Percentiles rank a stretch among this genome's conserved stretches.
phyloP scores from a whole-genome alignment of 2,797 vertebrate species.

The Poeciliopsis presidionis region DNA sequence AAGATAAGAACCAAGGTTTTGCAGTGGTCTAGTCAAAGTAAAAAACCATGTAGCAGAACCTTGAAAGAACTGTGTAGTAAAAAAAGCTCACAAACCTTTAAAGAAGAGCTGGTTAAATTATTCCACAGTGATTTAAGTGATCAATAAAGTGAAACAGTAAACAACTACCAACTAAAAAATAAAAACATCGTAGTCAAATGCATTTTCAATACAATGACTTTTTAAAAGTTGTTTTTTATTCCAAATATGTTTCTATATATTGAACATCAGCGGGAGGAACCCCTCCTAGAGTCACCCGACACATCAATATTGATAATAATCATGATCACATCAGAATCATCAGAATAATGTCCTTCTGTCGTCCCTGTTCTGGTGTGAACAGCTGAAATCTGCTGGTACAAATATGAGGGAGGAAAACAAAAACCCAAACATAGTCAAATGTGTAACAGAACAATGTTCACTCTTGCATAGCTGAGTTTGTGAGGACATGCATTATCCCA shows the following conservation, averaged over 20 bases:
- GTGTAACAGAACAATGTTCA: neutral
- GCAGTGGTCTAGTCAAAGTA: neutral
- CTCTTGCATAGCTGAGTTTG: slow-evolving; percentile 2
- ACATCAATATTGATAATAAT: slow-evolving; percentile 71
- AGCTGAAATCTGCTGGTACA: slow-evolving; percentile 56
- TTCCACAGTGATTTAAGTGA: neutral
- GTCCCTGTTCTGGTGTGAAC: slow-evolving; percentile 30
- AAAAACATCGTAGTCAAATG: neutral
- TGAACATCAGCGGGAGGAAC: slow-evolving; percentile 67
- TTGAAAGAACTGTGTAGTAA: neutral
- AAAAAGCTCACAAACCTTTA: neutral
- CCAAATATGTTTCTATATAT: slow-evolving; percentile 77
- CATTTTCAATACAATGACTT: slow-evolving; percentile 31
- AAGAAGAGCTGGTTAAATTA: neutral
- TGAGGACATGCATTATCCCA: neutral
- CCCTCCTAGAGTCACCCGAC: slow-evolving; percentile 70
- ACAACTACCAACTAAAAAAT: neutral
- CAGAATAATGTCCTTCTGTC: slow-evolving; percentile 46
- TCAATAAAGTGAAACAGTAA: neutral
- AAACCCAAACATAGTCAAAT: slow-evolving; percentile 23
- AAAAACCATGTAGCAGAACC: neutral
- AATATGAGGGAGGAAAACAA: slow-evolving; percentile 45
- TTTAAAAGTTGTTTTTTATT: slow-evolving; percentile 62
- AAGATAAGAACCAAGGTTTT: neutral
- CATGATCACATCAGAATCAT: slow-evolving; percentile 62